These are phyloP conservation scores for Chitala chitala DNA, from an alignment of 2,113 vertebrate genomes.

Conservation along the genomic window DNA sequence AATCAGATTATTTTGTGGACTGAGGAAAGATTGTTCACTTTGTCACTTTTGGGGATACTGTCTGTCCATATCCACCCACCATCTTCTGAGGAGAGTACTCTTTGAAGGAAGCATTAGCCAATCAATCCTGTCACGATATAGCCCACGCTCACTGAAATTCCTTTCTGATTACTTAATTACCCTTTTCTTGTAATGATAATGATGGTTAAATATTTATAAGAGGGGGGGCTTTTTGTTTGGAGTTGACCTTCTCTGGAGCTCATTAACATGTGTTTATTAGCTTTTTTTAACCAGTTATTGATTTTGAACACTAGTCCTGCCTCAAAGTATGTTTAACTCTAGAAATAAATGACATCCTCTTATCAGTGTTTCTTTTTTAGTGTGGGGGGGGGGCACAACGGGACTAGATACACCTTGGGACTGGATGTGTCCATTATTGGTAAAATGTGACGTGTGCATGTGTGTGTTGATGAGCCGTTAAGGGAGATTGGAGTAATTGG, in stretches of 20 bases:
- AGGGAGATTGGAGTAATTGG: too few species aligned
- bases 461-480: too few species aligned
- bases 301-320: slow-evolving; percentile 48
- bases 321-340: slow-evolving; percentile 43
- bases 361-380: slow-evolving; percentile 41
- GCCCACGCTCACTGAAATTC: slow-evolving; percentile 32
- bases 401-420: too few species aligned
- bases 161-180: slow-evolving; percentile 60
- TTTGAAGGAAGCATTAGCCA: slow-evolving; percentile 53
- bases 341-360: slow-evolving; percentile 54
- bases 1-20: too few species aligned
- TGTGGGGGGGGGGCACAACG: not conserved
- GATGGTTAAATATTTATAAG: slow-evolving; percentile 68
- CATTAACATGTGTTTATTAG: slow-evolving; percentile 57
- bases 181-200: slow-evolving; percentile 56
- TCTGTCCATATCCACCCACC: not conserved
- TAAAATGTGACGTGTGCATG: too few species aligned
- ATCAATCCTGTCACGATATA: slow-evolving; percentile 17
- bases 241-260: slow-evolving; percentile 62
- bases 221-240: slow-evolving; percentile 59
- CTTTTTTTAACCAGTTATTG: slow-evolving; percentile 48
- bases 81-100: not conserved
- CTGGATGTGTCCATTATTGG: too few species aligned
- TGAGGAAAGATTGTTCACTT: too few species aligned
- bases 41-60: too few species aligned